These are phyloP conservation scores for Anser brachyrhynchus DNA, from an alignment of 2,113 vertebrate species.

Conservation along the genomic window DNA sequence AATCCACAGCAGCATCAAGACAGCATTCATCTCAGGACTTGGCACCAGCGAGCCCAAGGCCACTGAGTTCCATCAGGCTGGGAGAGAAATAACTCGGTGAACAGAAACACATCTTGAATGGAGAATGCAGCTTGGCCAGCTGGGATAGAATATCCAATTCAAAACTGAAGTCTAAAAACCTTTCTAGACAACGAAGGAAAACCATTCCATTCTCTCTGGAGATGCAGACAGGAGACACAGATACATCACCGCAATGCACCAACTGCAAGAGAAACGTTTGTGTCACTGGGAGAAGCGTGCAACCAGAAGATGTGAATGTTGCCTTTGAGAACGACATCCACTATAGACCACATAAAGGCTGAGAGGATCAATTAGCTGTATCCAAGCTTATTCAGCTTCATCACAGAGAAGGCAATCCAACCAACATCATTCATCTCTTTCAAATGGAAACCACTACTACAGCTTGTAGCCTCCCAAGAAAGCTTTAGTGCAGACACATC, in stretches of 20 bases:
- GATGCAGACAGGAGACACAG: background rate
- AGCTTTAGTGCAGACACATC: background rate
- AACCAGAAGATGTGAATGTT: background rate
- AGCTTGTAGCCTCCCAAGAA: background rate
- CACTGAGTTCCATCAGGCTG: background rate
- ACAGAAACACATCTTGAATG: background rate
- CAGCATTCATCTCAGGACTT: background rate
- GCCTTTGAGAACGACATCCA: background rate
- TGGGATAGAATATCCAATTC: background rate
- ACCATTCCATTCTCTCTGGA: background rate
- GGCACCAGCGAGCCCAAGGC: background rate
- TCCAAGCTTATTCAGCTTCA: background rate
- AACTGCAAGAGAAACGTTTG: background rate
- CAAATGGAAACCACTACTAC: background rate
- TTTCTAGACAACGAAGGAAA: background rate
- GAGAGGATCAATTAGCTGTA: background rate
- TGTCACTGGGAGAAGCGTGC: background rate
- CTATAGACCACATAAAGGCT: background rate
- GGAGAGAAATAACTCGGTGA: background rate
- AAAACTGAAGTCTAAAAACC: background rate
- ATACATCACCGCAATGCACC: background rate
- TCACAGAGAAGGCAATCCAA: background rate
- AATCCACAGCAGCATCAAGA: background rate
- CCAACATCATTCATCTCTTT: background rate
- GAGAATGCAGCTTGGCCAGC: background rate